phyloP scores from a whole-genome alignment of 2,113 vertebrate species.

The Anarrhichthys ocellatus region DNA sequence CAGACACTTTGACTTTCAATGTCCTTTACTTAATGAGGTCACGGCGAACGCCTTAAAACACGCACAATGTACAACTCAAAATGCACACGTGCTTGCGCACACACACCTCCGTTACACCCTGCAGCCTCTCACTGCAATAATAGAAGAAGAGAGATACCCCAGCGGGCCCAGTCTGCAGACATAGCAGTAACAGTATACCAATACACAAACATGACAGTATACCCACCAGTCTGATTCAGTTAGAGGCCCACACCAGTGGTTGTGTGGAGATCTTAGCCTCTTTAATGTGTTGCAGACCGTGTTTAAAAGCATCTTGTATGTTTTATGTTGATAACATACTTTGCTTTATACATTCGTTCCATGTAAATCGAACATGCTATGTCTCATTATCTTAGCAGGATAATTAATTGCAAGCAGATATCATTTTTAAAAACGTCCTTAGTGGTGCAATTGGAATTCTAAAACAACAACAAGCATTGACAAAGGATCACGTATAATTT shows the following conservation, averaged over 20 bases:
- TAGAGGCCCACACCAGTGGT: not conserved
- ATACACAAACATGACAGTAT: constrained; percentile 30
- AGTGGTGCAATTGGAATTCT: not conserved
- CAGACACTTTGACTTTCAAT: constrained; percentile 17
- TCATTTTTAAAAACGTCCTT: not conserved
- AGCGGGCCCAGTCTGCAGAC: constrained; percentile 31
- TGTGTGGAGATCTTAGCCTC: not conserved
- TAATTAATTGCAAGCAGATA: not conserved
- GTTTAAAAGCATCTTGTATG: not conserved
- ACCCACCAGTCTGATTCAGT: constrained; percentile 3
- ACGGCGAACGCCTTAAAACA: not conserved
- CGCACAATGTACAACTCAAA: not conserved
- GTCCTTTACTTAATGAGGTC: constrained; percentile 27
- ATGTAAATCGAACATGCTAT: not conserved
- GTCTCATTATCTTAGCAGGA: not conserved
- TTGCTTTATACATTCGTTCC: not conserved
- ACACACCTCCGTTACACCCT: not conserved
- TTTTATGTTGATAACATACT: not conserved
- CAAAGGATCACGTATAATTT: not conserved
- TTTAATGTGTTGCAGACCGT: not conserved
- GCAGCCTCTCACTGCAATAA: constrained; percentile 23
- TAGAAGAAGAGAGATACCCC: constrained; percentile 17
- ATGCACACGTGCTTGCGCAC: not conserved
- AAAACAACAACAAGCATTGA: not conserved
- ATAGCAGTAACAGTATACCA: constrained; percentile 38